These are phyloP conservation scores for Microcebus murinus DNA, from an alignment of 2,113 vertebrate genomes.

Conservation along the genomic window DNA sequence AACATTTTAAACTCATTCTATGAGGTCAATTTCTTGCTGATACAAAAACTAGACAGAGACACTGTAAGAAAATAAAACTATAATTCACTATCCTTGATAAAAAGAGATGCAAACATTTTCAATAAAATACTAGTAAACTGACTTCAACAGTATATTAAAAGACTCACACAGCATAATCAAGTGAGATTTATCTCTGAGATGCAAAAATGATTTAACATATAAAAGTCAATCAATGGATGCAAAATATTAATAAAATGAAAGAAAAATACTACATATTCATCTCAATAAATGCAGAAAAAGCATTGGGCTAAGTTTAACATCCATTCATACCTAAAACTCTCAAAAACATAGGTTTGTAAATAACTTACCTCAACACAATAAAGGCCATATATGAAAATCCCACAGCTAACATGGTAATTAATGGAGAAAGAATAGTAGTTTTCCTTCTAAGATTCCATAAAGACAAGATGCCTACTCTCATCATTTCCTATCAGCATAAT, in stretches of 20 bases:
- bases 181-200: background rate
- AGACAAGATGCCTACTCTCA: background rate
- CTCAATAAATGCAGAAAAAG: background rate
- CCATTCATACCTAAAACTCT: background rate
- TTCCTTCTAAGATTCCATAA: background rate
- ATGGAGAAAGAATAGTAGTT: background rate
- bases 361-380: background rate
- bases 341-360: background rate
- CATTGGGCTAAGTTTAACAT: background rate
- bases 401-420: background rate
- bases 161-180: rapidly evolving
- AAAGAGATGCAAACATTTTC: background rate
- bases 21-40: background rate
- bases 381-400: background rate
- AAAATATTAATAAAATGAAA: background rate
- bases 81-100: background rate
- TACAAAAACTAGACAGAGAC: background rate
- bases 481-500: background rate
- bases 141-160: background rate
- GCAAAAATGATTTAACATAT: background rate
- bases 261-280: background rate
- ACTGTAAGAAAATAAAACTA: background rate
- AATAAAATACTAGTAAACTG: background rate
- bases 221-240: background rate
- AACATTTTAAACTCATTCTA: background rate